Percentiles rank a stretch among this genome's conserved stretches.
Evolutionary conservation across 2,113 vertebrate species (phyloP).

Genomic region (cattle (Bos taurus)): ARS-UCD2.0 NC_037330.1:81138501-81139000

Average conservation of each 20-base stretch:
- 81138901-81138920: neutral
- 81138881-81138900: neutral
- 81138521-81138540: neutral
- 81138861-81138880: neutral
- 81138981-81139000: neutral
- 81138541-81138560: neutral
- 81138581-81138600: neutral
- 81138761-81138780: neutral
- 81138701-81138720: neutral
- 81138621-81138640: neutral
- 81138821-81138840: neutral
- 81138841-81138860: neutral
- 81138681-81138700: neutral
- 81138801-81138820: neutral
- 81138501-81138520: neutral
- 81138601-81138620: neutral
- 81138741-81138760: neutral
- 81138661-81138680: neutral
- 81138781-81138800: neutral
- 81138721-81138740: neutral
- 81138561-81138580: neutral
- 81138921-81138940: neutral
- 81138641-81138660: neutral
- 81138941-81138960: neutral
- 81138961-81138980: neutral